Evolutionary conservation across 2,113 vertebrate genomes (phyloP).

Genomic region (Pomatostomus ruficeps): DNA sequence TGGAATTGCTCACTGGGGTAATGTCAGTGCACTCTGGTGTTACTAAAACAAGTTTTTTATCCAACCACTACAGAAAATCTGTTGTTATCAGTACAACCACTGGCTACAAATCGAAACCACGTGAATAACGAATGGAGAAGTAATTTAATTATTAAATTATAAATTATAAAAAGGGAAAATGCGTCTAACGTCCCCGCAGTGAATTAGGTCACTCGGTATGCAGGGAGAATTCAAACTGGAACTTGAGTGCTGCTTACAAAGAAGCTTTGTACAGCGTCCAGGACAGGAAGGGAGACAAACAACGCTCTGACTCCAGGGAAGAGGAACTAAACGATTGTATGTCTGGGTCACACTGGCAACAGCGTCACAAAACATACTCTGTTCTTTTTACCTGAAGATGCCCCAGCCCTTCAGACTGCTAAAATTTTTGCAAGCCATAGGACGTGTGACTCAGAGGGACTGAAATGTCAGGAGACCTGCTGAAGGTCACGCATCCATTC

Average conservation of each 20-base stretch:
- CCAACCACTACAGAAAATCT: constrained; percentile 16
- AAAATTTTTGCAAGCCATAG: neutral
- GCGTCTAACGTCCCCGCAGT: constrained; percentile 10
- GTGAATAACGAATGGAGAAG: constrained; percentile 52
- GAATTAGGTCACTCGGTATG: constrained; percentile 46
- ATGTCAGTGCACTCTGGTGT: constrained; percentile 1
- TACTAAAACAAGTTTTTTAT: constrained; percentile 31
- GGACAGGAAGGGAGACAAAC: neutral
- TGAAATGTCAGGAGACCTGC: neutral
- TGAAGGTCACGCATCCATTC: neutral
- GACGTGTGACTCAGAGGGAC: neutral
- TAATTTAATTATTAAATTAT: constrained; percentile 56
- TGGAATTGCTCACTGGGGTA: neutral
- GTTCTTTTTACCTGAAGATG: neutral
- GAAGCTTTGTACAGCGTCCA: constrained; percentile 11
- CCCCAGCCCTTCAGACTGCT: neutral
- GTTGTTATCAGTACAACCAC: constrained; percentile 21
- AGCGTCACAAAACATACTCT: neutral
- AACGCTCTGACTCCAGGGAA: neutral
- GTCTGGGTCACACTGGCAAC: neutral
- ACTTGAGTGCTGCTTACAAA: constrained; percentile 25
- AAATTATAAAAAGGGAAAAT: neutral
- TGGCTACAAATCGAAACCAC: constrained; percentile 36
- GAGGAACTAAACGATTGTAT: neutral
- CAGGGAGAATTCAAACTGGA: constrained; percentile 40